Percentiles rank a stretch among this genome's conserved stretches.
Evolutionary conservation across 2,113 vertebrate genomes (phyloP).

Genomic region (Heloderma charlesbogerti): DNA sequence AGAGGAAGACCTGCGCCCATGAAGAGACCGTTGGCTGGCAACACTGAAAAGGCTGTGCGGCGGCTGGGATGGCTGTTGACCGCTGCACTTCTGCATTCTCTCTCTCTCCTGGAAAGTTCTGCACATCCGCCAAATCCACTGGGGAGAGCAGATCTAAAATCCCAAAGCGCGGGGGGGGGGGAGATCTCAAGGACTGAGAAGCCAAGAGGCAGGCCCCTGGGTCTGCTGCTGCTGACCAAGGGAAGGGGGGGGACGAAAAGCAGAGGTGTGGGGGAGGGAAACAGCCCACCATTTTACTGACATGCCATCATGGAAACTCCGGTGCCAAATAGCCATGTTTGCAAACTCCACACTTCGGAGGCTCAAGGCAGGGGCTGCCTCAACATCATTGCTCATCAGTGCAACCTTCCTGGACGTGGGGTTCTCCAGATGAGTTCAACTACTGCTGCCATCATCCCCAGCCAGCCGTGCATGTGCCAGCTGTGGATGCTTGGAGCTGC

Average conservation of each 20-base stretch:
- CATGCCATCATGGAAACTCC: background rate
- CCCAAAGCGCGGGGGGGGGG: background rate
- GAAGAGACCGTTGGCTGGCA: background rate
- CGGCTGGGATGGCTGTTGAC: background rate
- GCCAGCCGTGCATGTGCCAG: no score
- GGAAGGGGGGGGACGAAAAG: background rate
- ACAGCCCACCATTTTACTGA: background rate
- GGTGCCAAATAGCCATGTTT: background rate
- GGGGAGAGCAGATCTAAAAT: background rate
- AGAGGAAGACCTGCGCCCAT: background rate
- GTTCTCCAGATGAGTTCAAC: no score
- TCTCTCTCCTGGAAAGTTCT: no score
- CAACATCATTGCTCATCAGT: no score
- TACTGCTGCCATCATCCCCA: no score
- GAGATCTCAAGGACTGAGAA: background rate
- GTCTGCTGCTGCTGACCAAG: background rate
- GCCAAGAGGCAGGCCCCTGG: background rate
- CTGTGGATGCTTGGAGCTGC: no score
- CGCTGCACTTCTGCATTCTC: background rate
- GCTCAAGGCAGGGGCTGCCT: no score
- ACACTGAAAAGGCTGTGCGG: background rate
- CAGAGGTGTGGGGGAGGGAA: background rate
- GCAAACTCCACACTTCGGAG: background rate
- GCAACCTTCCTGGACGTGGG: no score
- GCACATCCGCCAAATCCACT: background rate